Percentiles rank a stretch among this genome's conserved stretches.
phyloP scores from a whole-genome alignment of 1,140 invertebrate species.

The Drosophila setifemur region DNA sequence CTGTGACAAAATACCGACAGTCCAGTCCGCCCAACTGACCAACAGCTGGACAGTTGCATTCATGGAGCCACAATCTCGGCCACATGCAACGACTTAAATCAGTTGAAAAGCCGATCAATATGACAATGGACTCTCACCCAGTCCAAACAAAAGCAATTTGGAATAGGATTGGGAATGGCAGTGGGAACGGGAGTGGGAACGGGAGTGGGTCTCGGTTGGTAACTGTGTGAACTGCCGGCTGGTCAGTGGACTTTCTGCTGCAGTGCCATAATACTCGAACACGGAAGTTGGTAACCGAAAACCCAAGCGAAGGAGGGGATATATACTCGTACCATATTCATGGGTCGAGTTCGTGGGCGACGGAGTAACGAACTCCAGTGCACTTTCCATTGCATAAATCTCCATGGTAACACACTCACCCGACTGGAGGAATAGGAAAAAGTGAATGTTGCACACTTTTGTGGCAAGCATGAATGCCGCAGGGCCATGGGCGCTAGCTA shows the following conservation, averaged over 20 bases:
- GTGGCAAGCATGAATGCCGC: constrained; percentile 34
- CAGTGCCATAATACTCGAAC: constrained; percentile 72
- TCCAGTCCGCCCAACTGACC: no score
- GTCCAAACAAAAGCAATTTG: constrained; percentile 34
- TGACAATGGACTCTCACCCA: constrained; percentile 27
- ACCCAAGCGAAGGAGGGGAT: constrained; percentile 30
- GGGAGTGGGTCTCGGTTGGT: background rate
- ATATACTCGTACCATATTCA: background rate
- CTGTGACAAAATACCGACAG: constrained; percentile 1
- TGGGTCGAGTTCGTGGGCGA: background rate
- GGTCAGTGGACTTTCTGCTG: constrained; percentile 58
- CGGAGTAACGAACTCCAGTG: constrained; percentile 37
- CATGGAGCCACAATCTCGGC: constrained; percentile 13
- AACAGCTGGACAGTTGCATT: constrained; percentile 9
- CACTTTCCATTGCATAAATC: constrained; percentile 66
- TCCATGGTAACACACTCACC: constrained; percentile 20
- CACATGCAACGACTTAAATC: constrained; percentile 38
- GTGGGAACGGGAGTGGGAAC: constrained; percentile 10
- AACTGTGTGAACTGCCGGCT: constrained; percentile 5
- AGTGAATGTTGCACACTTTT: constrained; percentile 58
- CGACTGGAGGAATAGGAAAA: constrained; percentile 29
- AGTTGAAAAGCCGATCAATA: constrained; percentile 50
- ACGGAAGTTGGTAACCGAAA: constrained; percentile 77
- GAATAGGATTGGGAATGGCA: constrained; percentile 1
- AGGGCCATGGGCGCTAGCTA: constrained; percentile 30